These are phyloP conservation scores for Erythrolamprus reginae DNA, from an alignment of 2,113 vertebrate species.

Conservation along the genomic window DNA sequence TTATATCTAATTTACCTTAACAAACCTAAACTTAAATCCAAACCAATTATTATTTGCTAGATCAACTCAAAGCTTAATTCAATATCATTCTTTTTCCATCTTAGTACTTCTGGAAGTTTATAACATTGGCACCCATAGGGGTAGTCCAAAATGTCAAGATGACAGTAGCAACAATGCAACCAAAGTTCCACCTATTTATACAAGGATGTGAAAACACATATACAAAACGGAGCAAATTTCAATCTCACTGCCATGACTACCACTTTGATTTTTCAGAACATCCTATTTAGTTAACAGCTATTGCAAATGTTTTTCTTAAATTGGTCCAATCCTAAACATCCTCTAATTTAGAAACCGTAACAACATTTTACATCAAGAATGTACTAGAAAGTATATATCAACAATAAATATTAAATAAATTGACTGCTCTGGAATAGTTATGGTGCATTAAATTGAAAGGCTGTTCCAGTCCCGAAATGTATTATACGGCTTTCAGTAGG, in stretches of 20 bases:
- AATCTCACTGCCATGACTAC: background rate
- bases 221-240: background rate
- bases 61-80: background rate
- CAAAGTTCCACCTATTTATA: background rate
- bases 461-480: background rate
- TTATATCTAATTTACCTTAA: background rate
- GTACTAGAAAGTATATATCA: background rate
- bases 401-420: background rate
- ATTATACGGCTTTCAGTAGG: background rate
- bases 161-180: background rate
- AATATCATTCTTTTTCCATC: background rate
- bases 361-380: background rate
- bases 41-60: background rate
- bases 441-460: background rate
- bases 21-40: background rate
- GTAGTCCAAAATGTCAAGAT: background rate
- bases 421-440: background rate
- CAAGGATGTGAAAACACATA: background rate
- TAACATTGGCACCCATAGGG: background rate
- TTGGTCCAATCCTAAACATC: background rate
- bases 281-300: background rate
- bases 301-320: background rate
- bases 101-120: background rate
- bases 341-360: background rate
- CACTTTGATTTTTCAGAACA: background rate